These are phyloP conservation scores for Phragmatobia fuliginosa DNA, from an alignment of 2,888 invertebrate genomes.

Conservation along the genomic window DNA sequence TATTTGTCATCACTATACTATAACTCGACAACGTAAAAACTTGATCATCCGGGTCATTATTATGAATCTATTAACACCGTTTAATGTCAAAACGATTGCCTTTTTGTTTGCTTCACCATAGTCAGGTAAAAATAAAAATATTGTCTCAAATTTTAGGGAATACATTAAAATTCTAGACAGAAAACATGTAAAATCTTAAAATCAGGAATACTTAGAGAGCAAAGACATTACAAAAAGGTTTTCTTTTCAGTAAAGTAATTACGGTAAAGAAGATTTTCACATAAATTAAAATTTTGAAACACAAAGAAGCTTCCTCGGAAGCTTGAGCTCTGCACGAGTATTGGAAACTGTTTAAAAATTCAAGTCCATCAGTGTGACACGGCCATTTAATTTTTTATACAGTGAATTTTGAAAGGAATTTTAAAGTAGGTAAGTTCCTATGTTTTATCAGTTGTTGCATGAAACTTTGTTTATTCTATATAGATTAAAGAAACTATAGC, in stretches of 20 bases:
- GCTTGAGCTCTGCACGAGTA: constrained; percentile 56
- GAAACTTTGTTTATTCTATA: not conserved
- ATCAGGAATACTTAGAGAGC: not conserved
- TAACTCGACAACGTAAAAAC: no score
- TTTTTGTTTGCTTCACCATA: no score
- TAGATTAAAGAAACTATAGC: not conserved
- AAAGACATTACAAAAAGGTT: not conserved
- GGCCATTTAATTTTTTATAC: constrained; percentile 48
- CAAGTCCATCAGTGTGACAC: constrained; percentile 61
- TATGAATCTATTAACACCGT: no score
- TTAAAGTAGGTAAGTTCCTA: constrained; percentile 7
- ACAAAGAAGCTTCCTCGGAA: constrained; percentile 46
- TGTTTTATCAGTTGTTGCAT: not conserved
- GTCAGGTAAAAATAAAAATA: no score
- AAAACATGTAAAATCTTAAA: not conserved
- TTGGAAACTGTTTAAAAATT: constrained; percentile 62
- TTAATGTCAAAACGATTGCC: no score
- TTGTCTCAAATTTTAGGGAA: not conserved
- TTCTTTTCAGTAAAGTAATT: constrained; percentile 6
- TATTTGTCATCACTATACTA: no score
- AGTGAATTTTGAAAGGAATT: constrained; percentile 19
- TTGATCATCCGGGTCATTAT: no score
- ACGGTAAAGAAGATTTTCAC: not conserved
- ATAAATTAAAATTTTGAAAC: constrained; percentile 48
- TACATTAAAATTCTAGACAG: not conserved